Conservation (phyloP, 2,113 vertebrate genomes). For the Strigops habroptila region DNA sequence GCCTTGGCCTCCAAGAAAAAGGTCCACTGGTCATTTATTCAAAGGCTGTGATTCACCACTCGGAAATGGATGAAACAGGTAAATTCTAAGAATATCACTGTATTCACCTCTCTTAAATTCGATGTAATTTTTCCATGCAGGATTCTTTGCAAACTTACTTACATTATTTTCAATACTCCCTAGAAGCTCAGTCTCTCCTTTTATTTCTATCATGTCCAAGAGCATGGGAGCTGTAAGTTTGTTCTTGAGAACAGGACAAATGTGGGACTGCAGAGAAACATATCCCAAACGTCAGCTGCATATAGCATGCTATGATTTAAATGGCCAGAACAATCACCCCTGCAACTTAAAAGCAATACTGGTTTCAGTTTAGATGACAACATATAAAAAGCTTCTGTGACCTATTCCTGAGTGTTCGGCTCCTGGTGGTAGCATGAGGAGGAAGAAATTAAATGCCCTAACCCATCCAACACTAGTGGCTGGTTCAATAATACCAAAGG, state of each 20-base stretch:
- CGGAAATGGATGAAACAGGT: neutral
- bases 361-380: neutral
- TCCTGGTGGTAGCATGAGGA: neutral
- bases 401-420: neutral
- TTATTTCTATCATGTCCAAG: neutral
- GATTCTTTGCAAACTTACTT: neutral
- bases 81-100: neutral
- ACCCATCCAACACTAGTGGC: neutral
- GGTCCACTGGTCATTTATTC: neutral
- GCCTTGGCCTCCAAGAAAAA: neutral
- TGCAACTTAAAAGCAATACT: neutral
- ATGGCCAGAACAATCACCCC: neutral
- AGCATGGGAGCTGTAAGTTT: neutral
- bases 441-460: neutral
- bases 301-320: neutral
- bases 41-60: neutral
- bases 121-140: neutral
- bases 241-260: neutral
- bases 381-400: neutral
- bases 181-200: neutral
- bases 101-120: neutral
- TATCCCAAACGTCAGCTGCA: neutral
- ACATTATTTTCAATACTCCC: neutral
- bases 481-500: neutral
- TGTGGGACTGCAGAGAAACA: neutral